Base-by-base conservation (phyloP, 2,888 invertebrate species). In the Leptothorax acervorum region DNA sequence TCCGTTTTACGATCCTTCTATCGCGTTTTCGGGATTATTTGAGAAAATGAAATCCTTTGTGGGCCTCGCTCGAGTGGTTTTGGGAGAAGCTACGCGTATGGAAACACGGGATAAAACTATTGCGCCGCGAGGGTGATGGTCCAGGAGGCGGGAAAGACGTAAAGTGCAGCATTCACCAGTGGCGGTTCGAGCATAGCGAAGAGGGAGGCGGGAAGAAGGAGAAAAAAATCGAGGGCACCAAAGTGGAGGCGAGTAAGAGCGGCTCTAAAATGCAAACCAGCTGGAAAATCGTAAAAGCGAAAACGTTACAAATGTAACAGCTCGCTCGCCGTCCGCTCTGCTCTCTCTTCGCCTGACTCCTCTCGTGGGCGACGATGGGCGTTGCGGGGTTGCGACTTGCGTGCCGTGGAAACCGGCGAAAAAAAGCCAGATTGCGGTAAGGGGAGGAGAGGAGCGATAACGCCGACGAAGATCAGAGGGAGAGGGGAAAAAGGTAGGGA, bases 1-100 rank as follows among this genome's bases (percentile, higher is more conserved):
- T 83, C 81, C 88, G 89, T 89, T 93, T 93, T 93, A 93, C 91
- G 93, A 93, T 91, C 90, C 91, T 92, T 93, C 91, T 90, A 91
- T 92, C 92, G 89, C 87, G 86, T 92, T 93, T 92, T 93, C 92
- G 88, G 91, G 88, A 93, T 92, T 93, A 93, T 93, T 94, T 92
- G 92, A 91, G 92, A 93, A 93, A 93, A 93, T 93, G 93, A 86
- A 93, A 93, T 92, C 90, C 92, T 89, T 92, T 89, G 89, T 81
- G 86, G 68, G 86, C 68, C 70, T 51, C 73, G 31, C 35, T 73
- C 75, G 35, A 73, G 78, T 68, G 85, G 62, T 65, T 76, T 76
- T 39, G 60, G 53, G n/a, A 63, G 28, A 71, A n/a, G 23, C 78
- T 51, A 51, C 23, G 71, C 60, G 48, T 42, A 55, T 39, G n/a